These are phyloP conservation scores for Sebastes miniatus DNA, from an alignment of 2,797 vertebrate species.

Conservation along the genomic window DNA sequence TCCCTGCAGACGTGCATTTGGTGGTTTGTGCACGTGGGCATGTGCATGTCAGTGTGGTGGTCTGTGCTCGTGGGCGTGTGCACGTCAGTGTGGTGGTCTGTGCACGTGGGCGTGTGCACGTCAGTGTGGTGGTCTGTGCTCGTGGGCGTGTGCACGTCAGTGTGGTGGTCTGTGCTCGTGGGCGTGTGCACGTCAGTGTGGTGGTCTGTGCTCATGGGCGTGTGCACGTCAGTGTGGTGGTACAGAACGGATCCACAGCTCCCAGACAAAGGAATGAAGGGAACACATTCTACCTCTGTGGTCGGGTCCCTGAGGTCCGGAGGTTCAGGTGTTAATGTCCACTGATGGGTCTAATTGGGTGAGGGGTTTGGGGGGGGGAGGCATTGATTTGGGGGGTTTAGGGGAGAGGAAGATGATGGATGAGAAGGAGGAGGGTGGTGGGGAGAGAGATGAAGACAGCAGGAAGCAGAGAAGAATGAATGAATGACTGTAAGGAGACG, in stretches of 20 bases:
- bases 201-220: not conserved
- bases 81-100: not conserved
- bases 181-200: no score
- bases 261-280: slow-evolving; percentile 59
- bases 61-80: not conserved
- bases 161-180: no score
- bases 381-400: slow-evolving; percentile 48
- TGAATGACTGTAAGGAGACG: slow-evolving; percentile 49
- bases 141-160: not conserved
- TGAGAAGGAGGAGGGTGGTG: not conserved
- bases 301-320: slow-evolving; percentile 20
- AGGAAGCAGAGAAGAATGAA: slow-evolving; percentile 15
- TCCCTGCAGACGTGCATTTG: not conserved
- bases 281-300: not conserved
- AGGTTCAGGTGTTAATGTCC: slow-evolving; percentile 76
- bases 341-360: slow-evolving; percentile 70
- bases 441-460: slow-evolving; percentile 8
- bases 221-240: not conserved
- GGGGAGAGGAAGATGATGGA: not conserved
- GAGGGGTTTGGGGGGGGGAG: not conserved
- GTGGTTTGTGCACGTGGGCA: not conserved
- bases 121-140: no score
- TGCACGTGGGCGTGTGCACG: not conserved
- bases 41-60: not conserved
- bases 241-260: slow-evolving; percentile 2